A percentile compares a stretch with the other conserved stretches of the same genome.
phyloP scores from a whole-genome alignment of 2,797 vertebrate species.

The Sebastes kiyomatsui region DNA sequence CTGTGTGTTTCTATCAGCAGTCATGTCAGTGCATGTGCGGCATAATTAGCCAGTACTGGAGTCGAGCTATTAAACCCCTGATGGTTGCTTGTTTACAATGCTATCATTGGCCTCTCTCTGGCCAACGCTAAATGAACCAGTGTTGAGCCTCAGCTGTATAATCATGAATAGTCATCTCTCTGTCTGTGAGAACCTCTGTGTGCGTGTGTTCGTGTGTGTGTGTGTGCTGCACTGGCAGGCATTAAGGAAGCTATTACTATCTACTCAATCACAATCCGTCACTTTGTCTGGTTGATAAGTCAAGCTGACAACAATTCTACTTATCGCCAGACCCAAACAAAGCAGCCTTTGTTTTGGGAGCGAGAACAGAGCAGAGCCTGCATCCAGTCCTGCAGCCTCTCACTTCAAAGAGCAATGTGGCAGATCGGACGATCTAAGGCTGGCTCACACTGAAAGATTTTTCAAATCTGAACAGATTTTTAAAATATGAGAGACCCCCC shows the following conservation, averaged over 20 bases:
- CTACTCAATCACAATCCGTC: slow-evolving; percentile 64
- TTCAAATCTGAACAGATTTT: too few species aligned
- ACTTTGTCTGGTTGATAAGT: slow-evolving; percentile 70
- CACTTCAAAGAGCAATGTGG: slow-evolving; percentile 13
- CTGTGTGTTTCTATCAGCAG: slow-evolving; percentile 22
- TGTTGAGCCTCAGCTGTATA: slow-evolving; percentile 78
- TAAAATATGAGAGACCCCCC: too few species aligned
- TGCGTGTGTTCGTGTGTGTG: slow-evolving; percentile 28
- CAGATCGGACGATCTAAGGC: slow-evolving; percentile 21
- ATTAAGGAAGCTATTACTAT: slow-evolving; percentile 69
- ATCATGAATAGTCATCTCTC: slow-evolving; percentile 78
- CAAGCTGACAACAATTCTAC: slow-evolving; percentile 60
- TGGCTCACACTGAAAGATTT: too few species aligned
- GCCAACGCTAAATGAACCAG: slow-evolving; percentile 76
- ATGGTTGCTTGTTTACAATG: slow-evolving; percentile 75
- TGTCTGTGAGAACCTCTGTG: slow-evolving; percentile 53
- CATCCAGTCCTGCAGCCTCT: slow-evolving; percentile 1
- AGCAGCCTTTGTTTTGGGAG: slow-evolving; percentile 42
- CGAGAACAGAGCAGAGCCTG: not conserved
- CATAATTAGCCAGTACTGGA: slow-evolving; percentile 60
- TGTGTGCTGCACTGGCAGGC: slow-evolving; percentile 45
- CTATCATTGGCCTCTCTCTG: slow-evolving; percentile 76
- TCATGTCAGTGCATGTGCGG: slow-evolving; percentile 8
- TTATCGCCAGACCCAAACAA: slow-evolving; percentile 47
- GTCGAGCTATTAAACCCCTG: slow-evolving; percentile 70